Base-by-base conservation (phyloP, 2,888 invertebrate species). In the Drosophila putrida region DNA sequence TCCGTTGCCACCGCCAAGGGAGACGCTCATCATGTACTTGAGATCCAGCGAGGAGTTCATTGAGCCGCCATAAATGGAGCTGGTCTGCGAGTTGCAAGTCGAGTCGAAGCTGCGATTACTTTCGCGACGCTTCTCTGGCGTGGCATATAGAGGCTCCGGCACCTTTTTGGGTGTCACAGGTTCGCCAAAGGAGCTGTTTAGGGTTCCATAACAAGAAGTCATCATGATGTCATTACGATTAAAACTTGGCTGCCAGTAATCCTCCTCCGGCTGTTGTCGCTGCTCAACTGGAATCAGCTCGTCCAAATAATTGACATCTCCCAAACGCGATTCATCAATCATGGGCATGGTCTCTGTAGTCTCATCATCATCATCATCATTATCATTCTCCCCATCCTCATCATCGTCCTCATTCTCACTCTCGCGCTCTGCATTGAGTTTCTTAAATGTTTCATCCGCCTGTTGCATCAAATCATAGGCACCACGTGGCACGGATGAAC, bases 191-290 rank as follows among this genome's bases (percentile, higher is more conserved):
- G 91, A 85, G 49, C 79, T 85, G 58, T 92, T 92, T 6, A 93
- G 74, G 1, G 90, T 88, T 71, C 92, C 92, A 72, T 93, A 93
- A 67, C 93, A 93, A 1, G 92, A 93, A 36, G 91, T 90, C 61
- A 92, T 93, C 92, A 93, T 93, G 47, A 92, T 92, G 67, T 92
- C 92, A 27, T 84, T 78, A 10, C 88, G 80, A 57, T 89, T 85
- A 36, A 84, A 82, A 49, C 68, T 77, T 4, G 78, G 80, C 62
- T 78, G 88, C 77, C 90, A 91, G 71, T 82, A 91, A 36, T 83
- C 78, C 58, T 78, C 79, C 59, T 82, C 87, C 25, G 85, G 83
- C 50, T 89, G 85, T 13, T 88, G 83, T n/a, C 39, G 44, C 25
- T 75, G 76, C 39, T 87, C 87, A 2, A 67, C 82, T 1, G 82